These are phyloP conservation scores for Cremastinae sp. DNA, from an alignment of 2,888 invertebrate genomes.

Conservation along the genomic window DNA sequence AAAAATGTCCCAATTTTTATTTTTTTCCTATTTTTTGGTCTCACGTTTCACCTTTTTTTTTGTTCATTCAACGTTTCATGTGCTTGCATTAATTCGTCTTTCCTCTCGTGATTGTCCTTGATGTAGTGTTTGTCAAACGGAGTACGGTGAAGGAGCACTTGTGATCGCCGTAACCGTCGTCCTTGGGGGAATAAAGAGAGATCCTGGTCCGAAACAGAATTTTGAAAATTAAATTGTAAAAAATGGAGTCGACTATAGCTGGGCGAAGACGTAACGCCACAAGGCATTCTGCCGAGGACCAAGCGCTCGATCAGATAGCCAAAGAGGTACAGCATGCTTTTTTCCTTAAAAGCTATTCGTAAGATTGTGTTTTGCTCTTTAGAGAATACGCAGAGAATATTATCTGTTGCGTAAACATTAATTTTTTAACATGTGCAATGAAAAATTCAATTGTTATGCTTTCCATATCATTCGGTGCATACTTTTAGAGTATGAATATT, in stretches of 20 bases:
- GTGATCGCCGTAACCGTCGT: conserved; percentile 43
- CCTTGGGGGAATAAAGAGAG: conserved; percentile 34
- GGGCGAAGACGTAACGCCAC: conserved; percentile 90
- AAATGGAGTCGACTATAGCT: conserved; percentile 78
- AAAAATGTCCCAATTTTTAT: too few species aligned
- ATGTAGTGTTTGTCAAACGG: conserved; percentile 63
- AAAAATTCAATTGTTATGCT: too few species aligned
- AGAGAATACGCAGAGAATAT: too few species aligned
- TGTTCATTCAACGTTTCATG: background rate
- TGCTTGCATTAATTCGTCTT: conserved; percentile 22
- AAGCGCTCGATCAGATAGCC: conserved; percentile 97
- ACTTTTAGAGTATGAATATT: too few species aligned
- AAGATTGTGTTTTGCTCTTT: too few species aligned
- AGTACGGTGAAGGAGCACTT: conserved; percentile 63
- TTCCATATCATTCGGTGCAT: too few species aligned
- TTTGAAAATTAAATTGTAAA: conserved; percentile 51
- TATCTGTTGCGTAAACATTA: too few species aligned
- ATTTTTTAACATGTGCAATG: too few species aligned
- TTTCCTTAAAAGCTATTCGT: conserved; percentile 30
- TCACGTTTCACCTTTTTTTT: background rate
- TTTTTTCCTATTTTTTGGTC: too few species aligned
- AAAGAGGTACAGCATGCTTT: conserved; percentile 89
- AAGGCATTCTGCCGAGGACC: conserved; percentile 97
- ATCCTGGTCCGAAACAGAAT: conserved; percentile 44
- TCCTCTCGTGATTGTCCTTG: conserved; percentile 63